Base-by-base conservation (phyloP, 2,888 invertebrate genomes). In the Isoperla grammatica region DNA sequence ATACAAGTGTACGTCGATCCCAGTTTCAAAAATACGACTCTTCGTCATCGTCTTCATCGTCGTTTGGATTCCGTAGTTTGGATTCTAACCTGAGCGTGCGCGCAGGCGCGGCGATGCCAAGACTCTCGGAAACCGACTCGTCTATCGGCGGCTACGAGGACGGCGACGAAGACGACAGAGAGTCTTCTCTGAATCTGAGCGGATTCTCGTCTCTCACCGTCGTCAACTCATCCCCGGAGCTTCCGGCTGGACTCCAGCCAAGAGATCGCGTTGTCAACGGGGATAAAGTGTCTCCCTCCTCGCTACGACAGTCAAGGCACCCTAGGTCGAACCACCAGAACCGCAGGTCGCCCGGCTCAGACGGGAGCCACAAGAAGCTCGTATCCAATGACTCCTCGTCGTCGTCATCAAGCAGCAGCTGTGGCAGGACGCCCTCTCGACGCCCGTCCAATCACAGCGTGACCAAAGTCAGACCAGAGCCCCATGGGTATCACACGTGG, bases 31-130 rank as follows among this genome's bases (percentile, higher is more conserved):
- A 78, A 60, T 76, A 79, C 61, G 73, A 76, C 4, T 63, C 63
- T 4, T 63, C 63, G 6, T 63, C 63, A 2, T 80, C 80, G 1
- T 79, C 80, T 0, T 78, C 79, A 1, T 80, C 81, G 8, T 79
- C 80, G 35, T 79, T 83, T 71, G 82, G 84, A 5, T 85, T 85
- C 68, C 74, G 84, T 48, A 84, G 84, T 68, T 76, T 84, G 62
- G 84, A 85, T 64, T 80, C 82, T 64, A 77, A 78, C 70, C 67
- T 79, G 66, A 71, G 75, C 69, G 69, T 75, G 70, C 53, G 69
- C 74, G 64, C 77, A 69, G 56, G 70, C 73, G 64, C 76, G 69
- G 72, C 79, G 66, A 69, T 81, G 80, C 74, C 81, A 65, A 42
- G 67, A n/a, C 61, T 68, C 39, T 65, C 65, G 1, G 68, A 68